Percentiles rank a stretch among this genome's conserved stretches.
phyloP scores from a whole-genome alignment of 2,888 invertebrate genomes.

The Axea sp. region DNA sequence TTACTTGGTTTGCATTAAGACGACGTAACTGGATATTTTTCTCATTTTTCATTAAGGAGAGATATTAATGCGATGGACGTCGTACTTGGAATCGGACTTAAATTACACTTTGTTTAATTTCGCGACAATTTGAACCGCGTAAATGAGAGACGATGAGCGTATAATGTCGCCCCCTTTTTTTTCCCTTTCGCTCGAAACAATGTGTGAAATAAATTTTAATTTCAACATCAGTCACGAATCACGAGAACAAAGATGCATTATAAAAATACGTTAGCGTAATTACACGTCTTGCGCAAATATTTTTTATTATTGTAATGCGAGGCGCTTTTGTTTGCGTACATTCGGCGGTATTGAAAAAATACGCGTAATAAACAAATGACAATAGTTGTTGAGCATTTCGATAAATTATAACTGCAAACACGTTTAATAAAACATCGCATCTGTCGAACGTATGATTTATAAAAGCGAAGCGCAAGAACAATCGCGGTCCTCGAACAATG shows the following conservation, averaged over 20 bases:
- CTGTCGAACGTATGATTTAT: conserved; percentile 54
- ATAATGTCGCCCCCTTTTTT: conserved; percentile 1
- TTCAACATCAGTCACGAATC: conserved; percentile 8
- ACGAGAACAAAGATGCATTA: conserved; percentile 26
- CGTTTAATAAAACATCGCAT: conserved; percentile 50
- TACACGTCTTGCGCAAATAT: conserved; percentile 29
- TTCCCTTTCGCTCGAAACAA: conserved; percentile 1
- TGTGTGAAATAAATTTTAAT: conserved; percentile 20
- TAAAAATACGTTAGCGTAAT: conserved; percentile 43
- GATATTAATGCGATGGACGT: conserved; percentile 44
- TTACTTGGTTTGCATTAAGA: conserved; percentile 52
- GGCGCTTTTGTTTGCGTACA: no score
- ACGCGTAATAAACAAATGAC: conserved; percentile 44
- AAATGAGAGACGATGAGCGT: conserved; percentile 27
- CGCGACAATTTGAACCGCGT: conserved; percentile 36
- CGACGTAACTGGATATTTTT: conserved; percentile 54
- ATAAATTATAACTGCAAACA: conserved; percentile 48
- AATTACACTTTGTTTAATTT: conserved; percentile 58
- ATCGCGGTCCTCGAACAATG: conserved; percentile 51
- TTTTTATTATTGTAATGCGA: not conserved
- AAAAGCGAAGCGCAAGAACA: conserved; percentile 53
- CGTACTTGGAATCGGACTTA: conserved; percentile 35
- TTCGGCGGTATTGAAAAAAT: conserved; percentile 13
- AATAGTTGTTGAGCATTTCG: conserved; percentile 40
- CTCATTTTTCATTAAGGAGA: conserved; percentile 54